These are phyloP conservation scores for Microtus richardsoni DNA, from an alignment of 2,113 vertebrate genomes.

Conservation along the genomic window DNA sequence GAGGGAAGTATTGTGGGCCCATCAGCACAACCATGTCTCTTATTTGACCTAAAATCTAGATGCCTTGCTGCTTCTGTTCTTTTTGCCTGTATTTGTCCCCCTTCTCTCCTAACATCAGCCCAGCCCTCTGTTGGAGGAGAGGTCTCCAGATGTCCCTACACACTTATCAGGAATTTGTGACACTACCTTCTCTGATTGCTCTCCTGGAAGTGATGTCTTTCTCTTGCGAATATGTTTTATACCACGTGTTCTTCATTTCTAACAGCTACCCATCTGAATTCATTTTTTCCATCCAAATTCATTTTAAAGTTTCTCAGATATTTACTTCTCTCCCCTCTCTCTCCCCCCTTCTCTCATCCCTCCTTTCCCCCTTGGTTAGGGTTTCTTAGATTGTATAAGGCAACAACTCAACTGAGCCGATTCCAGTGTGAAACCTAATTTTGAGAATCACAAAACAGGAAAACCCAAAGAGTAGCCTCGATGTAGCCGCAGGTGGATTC, in stretches of 20 bases:
- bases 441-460: slow-evolving; percentile 21
- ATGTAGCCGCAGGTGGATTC: neutral
- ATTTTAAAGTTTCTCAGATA: neutral
- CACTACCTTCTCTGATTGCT: neutral
- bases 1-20: neutral
- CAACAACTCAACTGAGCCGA: neutral
- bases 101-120: neutral
- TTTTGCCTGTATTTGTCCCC: neutral
- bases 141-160: neutral
- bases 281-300: neutral
- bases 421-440: neutral
- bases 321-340: neutral
- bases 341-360: neutral
- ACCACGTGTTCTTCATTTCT: neutral
- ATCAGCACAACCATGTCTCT: neutral
- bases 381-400: neutral
- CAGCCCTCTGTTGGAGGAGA: neutral
- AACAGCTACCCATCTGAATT: neutral
- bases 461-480: neutral
- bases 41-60: neutral
- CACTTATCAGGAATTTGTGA: neutral
- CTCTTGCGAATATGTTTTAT: neutral
- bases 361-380: neutral
- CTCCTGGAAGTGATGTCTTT: neutral
- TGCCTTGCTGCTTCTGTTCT: neutral